Evolutionary conservation across 2,888 invertebrate species (phyloP), one percentile per base, ranked within the genome.

Genomic region (Odontothrips loti): DNA sequence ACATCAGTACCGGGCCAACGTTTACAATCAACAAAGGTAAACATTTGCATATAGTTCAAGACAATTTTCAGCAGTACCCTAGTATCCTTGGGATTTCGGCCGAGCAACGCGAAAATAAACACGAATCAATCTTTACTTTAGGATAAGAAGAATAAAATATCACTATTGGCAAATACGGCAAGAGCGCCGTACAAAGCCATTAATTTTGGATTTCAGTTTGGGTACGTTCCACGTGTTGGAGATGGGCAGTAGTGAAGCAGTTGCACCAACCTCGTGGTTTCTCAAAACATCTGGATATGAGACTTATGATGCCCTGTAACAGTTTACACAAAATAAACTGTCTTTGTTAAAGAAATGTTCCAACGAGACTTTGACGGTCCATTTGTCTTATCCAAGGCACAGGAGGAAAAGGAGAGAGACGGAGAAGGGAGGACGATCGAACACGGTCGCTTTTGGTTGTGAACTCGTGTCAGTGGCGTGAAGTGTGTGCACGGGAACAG

Each of bases 141-240:
- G 9, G 68, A 8, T 27, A 12, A 58, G 27, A 75, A 75, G 8
- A 27, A 75, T 23, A 75, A 75, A 27, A 75, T 75, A 9, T 75
- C 68, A 75, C 68, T 23, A 75, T 75, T 75, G 4, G 68, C 68
- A 75, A 75, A 75, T 75, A 75, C 68, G 68, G 68, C 68, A 75
- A 12, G 27, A 75, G 68, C 1, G 68, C 68, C 68, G 68, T 75
- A 75, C 1, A 27, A 27, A 23, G 27, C 1, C 68, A 75, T 75
- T 75, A 75, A 75, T 27, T 75, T 75, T 27, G 68, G 68, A 75
- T 75, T 27, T 75, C 27, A 23, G 27, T 75, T 27, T 27, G 23
- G 27, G 12, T 75, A 15, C 58, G 34, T 58, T 58, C 58, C 20
- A 58, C 17, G 34, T 43, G 34, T 43, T 6, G 34, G 2, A 43